Evolutionary conservation across 2,888 invertebrate genomes (phyloP).

Genomic region (Scaptomyza caliginosa): DNA sequence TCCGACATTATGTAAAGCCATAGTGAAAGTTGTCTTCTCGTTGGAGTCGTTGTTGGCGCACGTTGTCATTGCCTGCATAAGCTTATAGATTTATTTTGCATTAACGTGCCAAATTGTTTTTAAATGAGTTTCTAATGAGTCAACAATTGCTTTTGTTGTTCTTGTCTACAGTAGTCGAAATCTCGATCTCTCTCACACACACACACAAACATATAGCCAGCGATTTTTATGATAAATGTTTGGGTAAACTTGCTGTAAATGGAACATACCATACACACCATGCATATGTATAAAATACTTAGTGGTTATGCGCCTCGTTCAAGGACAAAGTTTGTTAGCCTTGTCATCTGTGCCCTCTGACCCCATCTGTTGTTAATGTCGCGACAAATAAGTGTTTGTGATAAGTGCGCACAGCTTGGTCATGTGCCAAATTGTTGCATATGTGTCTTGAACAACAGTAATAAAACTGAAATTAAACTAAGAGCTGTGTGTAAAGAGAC

Average conservation of each 20-base stretch:
- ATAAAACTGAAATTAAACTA: constrained; percentile 43
- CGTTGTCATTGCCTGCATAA: constrained; percentile 61
- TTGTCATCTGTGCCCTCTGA: constrained; percentile 50
- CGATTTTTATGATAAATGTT: constrained; percentile 67
- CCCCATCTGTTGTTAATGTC: constrained; percentile 22
- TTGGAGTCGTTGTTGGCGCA: constrained; percentile 19
- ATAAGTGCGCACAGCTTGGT: constrained; percentile 61
- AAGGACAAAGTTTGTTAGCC: constrained; percentile 75
- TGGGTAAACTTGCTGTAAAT: constrained; percentile 53
- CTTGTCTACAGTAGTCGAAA: constrained; percentile 26
- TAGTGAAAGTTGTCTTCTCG: constrained; percentile 44
- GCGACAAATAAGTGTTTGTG: constrained; percentile 67
- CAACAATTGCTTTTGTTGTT: constrained; percentile 65
- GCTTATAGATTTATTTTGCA: constrained; percentile 80
- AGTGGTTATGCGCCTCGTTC: constrained; percentile 35
- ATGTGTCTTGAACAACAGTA: constrained; percentile 10
- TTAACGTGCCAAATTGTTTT: constrained; percentile 80
- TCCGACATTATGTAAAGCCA: constrained; percentile 20
- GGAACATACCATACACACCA: constrained; percentile 36
- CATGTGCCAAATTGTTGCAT: constrained; percentile 40
- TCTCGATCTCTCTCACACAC: constrained; percentile 20
- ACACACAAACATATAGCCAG: constrained; percentile 18
- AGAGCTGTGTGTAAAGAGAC: constrained; percentile 26
- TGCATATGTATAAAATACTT: constrained; percentile 8
- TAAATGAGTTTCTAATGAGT: constrained; percentile 80